Evolutionary conservation across 37 sponge, comb jelly and placozoan species (phyloP).

Genomic region (Hexactinellida sp.): DNA sequence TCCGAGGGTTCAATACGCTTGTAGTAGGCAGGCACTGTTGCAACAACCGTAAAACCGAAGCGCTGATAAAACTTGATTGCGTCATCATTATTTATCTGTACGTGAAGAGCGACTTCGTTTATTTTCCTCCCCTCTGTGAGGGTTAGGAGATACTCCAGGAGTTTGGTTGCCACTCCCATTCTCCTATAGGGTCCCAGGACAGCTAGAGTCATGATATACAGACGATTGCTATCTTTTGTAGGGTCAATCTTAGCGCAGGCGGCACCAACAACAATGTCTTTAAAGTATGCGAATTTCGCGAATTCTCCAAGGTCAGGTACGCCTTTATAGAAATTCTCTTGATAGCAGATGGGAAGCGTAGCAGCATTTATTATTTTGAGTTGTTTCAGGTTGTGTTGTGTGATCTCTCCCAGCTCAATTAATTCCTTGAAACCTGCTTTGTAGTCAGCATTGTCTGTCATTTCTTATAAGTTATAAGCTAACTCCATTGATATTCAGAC

Average conservation of each 20-base stretch:
- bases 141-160: conserved; percentile 64
- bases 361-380: conserved; percentile 75
- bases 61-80: conserved; percentile 87
- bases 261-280: conserved; percentile 89
- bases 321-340: conserved; percentile 88
- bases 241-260: conserved; percentile 85
- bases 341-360: conserved; percentile 80
- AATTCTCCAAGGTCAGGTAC: conserved; percentile 76
- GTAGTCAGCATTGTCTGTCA: not conserved
- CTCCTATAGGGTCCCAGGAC: conserved; percentile 80
- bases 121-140: conserved; percentile 44
- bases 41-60: conserved; percentile 74
- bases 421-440: not conserved
- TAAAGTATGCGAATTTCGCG: conserved; percentile 87
- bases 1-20: conserved; percentile 91
- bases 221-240: conserved; percentile 38
- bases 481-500: too few relatives aligned
- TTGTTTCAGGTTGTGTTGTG: conserved; percentile 86
- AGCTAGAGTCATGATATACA: conserved; percentile 96
- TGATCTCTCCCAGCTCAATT: conserved; percentile 83
- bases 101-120: conserved; percentile 69
- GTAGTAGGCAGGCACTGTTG: conserved; percentile 77
- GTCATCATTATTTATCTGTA: conserved; percentile 77
- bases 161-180: conserved; percentile 64
- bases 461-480: not conserved